Conservation (phyloP, 2,113 vertebrate genomes). For the Leptobrachium leishanense region DNA sequence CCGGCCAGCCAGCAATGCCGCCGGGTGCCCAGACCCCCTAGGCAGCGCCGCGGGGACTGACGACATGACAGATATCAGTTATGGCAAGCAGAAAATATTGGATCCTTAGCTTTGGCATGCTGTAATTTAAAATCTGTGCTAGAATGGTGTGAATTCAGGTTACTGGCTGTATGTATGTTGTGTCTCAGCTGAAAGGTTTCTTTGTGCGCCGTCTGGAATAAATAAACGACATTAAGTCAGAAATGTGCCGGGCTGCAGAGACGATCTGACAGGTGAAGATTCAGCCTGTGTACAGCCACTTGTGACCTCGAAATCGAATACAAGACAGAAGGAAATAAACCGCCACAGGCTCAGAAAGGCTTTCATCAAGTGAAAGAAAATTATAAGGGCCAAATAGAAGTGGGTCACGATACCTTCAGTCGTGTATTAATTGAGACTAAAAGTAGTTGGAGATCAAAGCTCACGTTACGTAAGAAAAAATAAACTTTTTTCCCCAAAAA, state of each 20-base stretch:
- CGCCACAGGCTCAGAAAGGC: slow-evolving; percentile 9
- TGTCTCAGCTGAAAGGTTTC: slow-evolving; percentile 30
- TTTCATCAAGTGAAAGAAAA: slow-evolving; percentile 32
- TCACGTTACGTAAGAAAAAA: slow-evolving; percentile 25
- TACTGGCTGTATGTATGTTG: slow-evolving; percentile 5
- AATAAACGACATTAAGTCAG: slow-evolving; percentile 12
- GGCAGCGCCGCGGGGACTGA: no score
- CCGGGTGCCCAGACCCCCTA: no score
- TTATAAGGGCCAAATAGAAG: slow-evolving; percentile 31
- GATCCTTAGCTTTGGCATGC: no score
- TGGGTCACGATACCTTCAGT: slow-evolving; percentile 41
- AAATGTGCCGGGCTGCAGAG: background rate
- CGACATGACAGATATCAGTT: no score
- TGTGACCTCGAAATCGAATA: slow-evolving; percentile 20
- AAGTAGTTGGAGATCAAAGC: slow-evolving; percentile 44
- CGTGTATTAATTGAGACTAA: slow-evolving; percentile 44
- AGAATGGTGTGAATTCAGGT: background rate
- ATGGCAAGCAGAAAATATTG: no score
- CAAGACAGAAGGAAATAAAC: slow-evolving; percentile 9
- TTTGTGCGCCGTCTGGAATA: slow-evolving; percentile 19
- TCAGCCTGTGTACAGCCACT: background rate
- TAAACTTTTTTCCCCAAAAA: background rate
- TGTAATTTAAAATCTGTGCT: no score
- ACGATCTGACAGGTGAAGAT: slow-evolving; percentile 28
- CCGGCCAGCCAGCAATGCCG: no score